Base-by-base conservation (phyloP, 2,888 invertebrate genomes). In the Prenolepis imparis region DNA sequence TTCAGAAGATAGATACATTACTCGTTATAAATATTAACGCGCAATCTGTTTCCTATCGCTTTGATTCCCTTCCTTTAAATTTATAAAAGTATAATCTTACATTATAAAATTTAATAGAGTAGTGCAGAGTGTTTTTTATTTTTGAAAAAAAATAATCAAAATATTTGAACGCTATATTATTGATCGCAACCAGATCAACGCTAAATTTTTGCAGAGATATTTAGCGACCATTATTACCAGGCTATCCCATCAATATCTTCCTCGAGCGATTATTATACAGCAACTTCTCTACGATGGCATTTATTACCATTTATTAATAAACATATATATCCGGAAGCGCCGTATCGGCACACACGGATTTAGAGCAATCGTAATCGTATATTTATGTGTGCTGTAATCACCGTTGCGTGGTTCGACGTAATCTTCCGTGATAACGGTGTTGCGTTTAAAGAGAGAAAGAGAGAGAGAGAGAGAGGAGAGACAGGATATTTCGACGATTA, bases 371-470 rank as follows among this genome's bases (percentile, higher is more conserved):
- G 36, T 57, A 78, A 68, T 68, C 78, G 11, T 57, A 59, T 59
- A 59, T 28, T 66, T n/a, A 66, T n/a, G n/a, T 57, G 28, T 24
- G 32, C 32, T 36, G 70, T 59, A 80, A 80, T 36, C 59, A 59
- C 18, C 44, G 70, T 80, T 80, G 78, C 78, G 78, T 80, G 78
- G 78, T 59, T 70, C 44, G 59, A 70, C 44, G 32, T 80, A 80
- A 80, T 80, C 78, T 59, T 59, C 41, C 72, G 59, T 80, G 78
- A 80, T 80, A 70, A 70, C 59, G 44, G 36, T 21, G 72, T 44
- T 32, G 72, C 28, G 72, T n/a, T 70, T 44, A 21, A 48, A 59
- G 32, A 48, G 67, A 44, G 68, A 67, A 3, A 28, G 28, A 1
- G 28, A 28, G 28, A 32, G 28, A 32, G 28, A 32, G 28, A 32